Evolutionary conservation across 2,888 invertebrate species (phyloP).

Genomic region (Julus scanicus): DNA sequence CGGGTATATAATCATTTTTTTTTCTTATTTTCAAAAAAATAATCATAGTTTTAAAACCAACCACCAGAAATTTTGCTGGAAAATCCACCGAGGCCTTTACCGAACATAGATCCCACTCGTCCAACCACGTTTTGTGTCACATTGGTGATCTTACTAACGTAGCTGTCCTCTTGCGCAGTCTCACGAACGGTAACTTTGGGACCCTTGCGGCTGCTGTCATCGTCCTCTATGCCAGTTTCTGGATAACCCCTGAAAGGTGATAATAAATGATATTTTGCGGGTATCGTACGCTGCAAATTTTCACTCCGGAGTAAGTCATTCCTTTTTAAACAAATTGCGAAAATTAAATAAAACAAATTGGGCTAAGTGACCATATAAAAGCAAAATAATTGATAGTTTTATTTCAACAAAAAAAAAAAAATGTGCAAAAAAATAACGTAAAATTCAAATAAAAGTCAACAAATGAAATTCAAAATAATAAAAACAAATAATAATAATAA

Average conservation of each 20-base stretch:
- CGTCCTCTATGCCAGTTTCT: conserved; percentile 68
- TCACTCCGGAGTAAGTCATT: background rate
- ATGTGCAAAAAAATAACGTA: conserved; percentile 47
- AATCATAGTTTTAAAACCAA: conserved; percentile 61
- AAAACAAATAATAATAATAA: background rate
- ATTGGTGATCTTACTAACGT: conserved; percentile 80
- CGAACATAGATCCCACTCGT: conserved; percentile 88
- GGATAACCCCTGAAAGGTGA: conserved; percentile 48
- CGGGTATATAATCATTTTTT: background rate
- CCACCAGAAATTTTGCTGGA: conserved; percentile 85
- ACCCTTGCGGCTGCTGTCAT: conserved; percentile 70
- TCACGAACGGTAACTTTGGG: conserved; percentile 74
- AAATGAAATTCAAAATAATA: background rate
- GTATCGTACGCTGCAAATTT: background rate
- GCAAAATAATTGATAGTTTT: conserved; percentile 5
- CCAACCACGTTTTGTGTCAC: conserved; percentile 88
- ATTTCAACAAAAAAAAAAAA: conserved; percentile 40
- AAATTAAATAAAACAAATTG: background rate
- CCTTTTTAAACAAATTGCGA: background rate
- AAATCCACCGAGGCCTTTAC: conserved; percentile 89
- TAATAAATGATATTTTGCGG: background rate
- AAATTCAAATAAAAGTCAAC: conserved; percentile 49
- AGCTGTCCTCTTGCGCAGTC: conserved; percentile 74
- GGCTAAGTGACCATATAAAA: background rate
- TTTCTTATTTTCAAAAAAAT: conserved; percentile 18